Percentiles rank a stretch among this genome's conserved stretches.
phyloP scores from a whole-genome alignment of 1,140 invertebrate species.

The Amyelois transitella region DNA sequence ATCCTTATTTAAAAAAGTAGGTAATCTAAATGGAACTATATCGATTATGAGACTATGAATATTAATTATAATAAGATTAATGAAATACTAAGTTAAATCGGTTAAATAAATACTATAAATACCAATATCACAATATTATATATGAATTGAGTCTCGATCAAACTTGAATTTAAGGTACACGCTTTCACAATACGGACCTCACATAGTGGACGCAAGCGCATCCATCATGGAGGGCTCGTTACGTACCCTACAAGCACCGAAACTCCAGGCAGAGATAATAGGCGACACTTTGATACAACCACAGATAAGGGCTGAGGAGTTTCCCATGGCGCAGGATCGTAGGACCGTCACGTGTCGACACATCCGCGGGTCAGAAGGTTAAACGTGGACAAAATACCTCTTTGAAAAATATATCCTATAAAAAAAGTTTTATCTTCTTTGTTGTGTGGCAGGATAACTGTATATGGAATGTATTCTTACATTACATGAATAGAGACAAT shows the following conservation, averaged over 20 bases:
- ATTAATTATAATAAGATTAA: too few species aligned
- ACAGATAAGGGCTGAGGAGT: constrained; percentile 55
- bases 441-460: too few species aligned
- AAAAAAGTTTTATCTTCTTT: constrained; percentile 2
- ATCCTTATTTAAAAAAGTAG: too few species aligned
- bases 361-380: constrained; percentile 44
- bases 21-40: too few species aligned
- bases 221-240: constrained; percentile 64
- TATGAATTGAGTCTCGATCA: not conserved
- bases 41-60: too few species aligned
- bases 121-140: too few species aligned
- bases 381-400: constrained; percentile 38
- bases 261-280: constrained; percentile 63
- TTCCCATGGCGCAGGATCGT: constrained; percentile 55
- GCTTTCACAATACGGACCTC: constrained; percentile 41
- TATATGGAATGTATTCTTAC: too few species aligned
- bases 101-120: too few species aligned
- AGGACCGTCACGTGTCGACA: constrained; percentile 31
- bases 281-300: constrained; percentile 68
- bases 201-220: constrained; percentile 44
- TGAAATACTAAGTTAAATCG: too few species aligned
- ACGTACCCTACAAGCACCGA: constrained; percentile 50
- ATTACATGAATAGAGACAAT: too few species aligned
- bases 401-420: constrained; percentile 18
- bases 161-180: constrained; percentile 16